A percentile compares a stretch with the other conserved stretches of the same genome.
phyloP scores from a whole-genome alignment of 1,140 invertebrate genomes.

The Globodera ellingtonae region DNA sequence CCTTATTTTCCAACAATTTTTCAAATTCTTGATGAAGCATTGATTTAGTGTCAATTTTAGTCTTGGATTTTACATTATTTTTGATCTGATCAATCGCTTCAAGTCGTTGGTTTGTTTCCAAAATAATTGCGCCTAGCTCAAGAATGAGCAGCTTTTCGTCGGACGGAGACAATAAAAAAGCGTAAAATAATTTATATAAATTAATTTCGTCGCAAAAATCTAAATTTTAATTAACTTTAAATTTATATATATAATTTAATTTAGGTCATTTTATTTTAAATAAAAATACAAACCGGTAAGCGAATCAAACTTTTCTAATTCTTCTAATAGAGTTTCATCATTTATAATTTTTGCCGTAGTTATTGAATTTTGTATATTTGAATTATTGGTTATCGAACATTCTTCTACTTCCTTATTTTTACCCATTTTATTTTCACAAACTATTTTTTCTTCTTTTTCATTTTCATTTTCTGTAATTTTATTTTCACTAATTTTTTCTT shows the following conservation, averaged over 20 bases:
- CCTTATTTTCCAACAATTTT: background rate
- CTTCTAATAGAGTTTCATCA: background rate
- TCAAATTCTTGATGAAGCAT: background rate
- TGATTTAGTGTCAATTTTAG: background rate
- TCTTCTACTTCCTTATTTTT: no score
- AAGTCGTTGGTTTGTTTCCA: background rate
- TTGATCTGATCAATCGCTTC: background rate
- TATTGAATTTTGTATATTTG: no score
- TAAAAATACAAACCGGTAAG: background rate
- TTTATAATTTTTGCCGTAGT: background rate
- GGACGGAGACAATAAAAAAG: background rate
- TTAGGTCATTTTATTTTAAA: background rate
- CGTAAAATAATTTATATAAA: background rate
- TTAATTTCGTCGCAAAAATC: background rate
- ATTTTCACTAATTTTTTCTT: no score
- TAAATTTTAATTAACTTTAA: background rate
- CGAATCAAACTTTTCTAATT: background rate
- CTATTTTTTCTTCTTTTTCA: no score
- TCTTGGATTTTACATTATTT: background rate
- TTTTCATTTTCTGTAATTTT: no score
- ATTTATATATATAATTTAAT: background rate
- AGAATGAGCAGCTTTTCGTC: background rate
- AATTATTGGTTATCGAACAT: no score
- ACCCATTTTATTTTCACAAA: no score
- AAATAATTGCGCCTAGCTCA: background rate